Percentiles rank a stretch among this genome's conserved stretches.
Conservation (phyloP, 2,797 vertebrate genomes). For the Hippopotamyrus pictus region DNA sequence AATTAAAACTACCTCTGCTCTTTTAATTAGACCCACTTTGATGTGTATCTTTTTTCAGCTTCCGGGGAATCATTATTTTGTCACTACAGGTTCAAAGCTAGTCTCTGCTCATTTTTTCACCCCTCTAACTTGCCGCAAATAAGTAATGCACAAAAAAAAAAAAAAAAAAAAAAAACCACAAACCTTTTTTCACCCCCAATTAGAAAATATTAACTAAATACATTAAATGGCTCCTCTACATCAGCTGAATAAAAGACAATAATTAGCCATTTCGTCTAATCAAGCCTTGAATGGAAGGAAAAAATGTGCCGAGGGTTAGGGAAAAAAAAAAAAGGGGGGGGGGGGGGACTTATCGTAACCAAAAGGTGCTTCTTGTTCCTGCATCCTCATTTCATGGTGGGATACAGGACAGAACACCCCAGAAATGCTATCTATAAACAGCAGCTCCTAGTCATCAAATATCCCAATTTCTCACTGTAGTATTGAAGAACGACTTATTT, state of each 20-base stretch:
- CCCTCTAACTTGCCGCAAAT: not conserved
- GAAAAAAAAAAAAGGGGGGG: not conserved
- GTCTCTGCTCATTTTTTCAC: not conserved
- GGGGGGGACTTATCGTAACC: not conserved
- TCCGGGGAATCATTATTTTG: not conserved
- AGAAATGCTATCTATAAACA: not conserved
- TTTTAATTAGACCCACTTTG: slow-evolving; percentile 10
- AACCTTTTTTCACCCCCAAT: not conserved
- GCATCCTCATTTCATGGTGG: not conserved
- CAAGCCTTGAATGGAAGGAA: not conserved
- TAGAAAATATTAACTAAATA: not conserved
- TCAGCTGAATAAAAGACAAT: not conserved
- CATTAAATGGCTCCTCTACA: not conserved
- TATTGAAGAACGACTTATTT: not conserved
- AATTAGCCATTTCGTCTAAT: not conserved
- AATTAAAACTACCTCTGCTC: not conserved
- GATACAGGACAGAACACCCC: not conserved
- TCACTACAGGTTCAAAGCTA: not conserved
- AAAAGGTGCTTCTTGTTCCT: not conserved
- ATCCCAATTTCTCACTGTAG: not conserved
- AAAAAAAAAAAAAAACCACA: not conserved
- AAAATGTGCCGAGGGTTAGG: not conserved
- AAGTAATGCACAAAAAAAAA: not conserved
- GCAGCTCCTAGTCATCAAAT: not conserved
- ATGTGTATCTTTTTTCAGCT: not conserved